phyloP scores from a whole-genome alignment of 2,888 invertebrate species.

The Lasioglossum leucozonium region DNA sequence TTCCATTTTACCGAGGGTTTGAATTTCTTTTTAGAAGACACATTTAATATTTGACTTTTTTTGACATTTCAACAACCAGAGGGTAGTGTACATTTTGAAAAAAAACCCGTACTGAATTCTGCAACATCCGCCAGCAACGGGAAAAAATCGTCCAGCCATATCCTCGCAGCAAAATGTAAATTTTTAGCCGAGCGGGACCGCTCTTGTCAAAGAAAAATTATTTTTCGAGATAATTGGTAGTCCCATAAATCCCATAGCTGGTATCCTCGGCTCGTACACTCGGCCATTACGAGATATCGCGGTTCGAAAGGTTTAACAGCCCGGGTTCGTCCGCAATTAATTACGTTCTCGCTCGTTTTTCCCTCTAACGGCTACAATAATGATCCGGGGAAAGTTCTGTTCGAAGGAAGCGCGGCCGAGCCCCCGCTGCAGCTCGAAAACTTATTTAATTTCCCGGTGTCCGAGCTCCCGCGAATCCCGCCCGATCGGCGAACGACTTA shows the following conservation, averaged over 20 bases:
- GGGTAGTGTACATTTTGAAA: too few species aligned
- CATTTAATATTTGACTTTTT: background rate
- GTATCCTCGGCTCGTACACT: background rate
- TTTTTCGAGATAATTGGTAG: background rate
- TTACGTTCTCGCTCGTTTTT: slow-evolving; percentile 1
- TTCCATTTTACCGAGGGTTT: background rate
- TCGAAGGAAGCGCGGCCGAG: background rate
- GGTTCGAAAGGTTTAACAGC: background rate
- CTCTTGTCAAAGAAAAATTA: background rate
- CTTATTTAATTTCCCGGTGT: slow-evolving; percentile 1
- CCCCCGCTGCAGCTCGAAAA: background rate
- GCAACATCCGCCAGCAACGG: too few species aligned
- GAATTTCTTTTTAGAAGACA: background rate
- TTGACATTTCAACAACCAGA: background rate
- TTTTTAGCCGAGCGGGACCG: too few species aligned
- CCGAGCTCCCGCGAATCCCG: background rate
- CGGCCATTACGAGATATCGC: background rate
- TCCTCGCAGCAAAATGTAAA: background rate
- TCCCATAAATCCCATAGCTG: background rate
- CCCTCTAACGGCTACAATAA: background rate
- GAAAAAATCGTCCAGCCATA: too few species aligned
- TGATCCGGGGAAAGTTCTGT: background rate
- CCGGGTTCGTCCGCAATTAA: background rate
- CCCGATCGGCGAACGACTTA: background rate
- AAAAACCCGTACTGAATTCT: too few species aligned